A percentile compares a stretch with the other conserved stretches of the same genome.
These are phyloP conservation scores for Astyanax mexicanus DNA, from an alignment of 2,797 vertebrate genomes.

Conservation along the genomic window DNA sequence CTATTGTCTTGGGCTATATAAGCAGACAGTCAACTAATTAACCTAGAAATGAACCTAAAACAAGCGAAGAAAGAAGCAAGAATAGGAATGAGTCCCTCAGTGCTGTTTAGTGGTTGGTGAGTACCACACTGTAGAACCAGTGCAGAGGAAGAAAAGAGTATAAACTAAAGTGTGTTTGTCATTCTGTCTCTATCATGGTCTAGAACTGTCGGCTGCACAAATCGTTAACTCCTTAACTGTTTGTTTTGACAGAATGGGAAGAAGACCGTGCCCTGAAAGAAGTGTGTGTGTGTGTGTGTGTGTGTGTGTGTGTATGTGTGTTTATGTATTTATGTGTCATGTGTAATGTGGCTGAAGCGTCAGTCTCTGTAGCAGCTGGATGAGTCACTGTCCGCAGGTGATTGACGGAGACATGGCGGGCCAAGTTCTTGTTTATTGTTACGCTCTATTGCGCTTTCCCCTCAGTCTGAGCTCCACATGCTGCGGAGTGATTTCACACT, in stretches of 20 bases:
- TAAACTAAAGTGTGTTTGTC: slow-evolving; percentile 9
- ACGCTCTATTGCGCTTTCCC: slow-evolving; percentile 40
- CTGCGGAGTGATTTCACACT: slow-evolving; percentile 44
- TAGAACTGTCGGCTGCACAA: slow-evolving; percentile 20
- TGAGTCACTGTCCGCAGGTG: slow-evolving; percentile 42
- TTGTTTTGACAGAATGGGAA: slow-evolving; percentile 57
- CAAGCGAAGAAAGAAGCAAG: background rate
- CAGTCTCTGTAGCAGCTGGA: slow-evolving; percentile 15
- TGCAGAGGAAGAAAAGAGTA: background rate
- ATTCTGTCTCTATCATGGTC: slow-evolving; percentile 23
- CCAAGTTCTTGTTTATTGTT: slow-evolving; percentile 56
- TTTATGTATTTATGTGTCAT: slow-evolving; percentile 28
- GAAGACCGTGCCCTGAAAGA: slow-evolving; percentile 37
- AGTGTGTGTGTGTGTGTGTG: slow-evolving; percentile 38
- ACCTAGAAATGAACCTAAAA: no score
- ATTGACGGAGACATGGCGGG: slow-evolving; percentile 42
- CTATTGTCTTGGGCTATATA: no score
- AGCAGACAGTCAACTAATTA: no score
- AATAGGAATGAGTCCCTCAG: background rate
- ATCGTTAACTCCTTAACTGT: slow-evolving; percentile 39
- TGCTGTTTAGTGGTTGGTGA: no score
- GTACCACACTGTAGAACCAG: no score
- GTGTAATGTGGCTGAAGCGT: background rate
- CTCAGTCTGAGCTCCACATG: slow-evolving; percentile 43
- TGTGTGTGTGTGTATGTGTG: slow-evolving; percentile 38